Base-by-base conservation (phyloP, 2,888 invertebrate species). In the Phalera bucephala region DNA sequence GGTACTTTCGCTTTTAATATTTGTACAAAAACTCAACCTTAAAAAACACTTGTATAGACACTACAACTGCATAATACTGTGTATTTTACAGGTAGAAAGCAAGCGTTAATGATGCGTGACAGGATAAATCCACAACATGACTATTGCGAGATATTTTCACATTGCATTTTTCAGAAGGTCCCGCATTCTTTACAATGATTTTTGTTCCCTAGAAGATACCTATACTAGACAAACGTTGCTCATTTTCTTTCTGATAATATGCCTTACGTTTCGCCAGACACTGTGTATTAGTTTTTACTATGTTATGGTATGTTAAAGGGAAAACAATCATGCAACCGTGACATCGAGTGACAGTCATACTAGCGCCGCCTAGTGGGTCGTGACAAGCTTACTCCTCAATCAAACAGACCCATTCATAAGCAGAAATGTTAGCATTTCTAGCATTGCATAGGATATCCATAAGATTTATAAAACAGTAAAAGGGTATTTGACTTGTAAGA, bases 391-490 rank as follows among this genome's bases (percentile, higher is more conserved):
- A 23, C 55, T 45, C 32, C 33, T 47, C 39, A 32, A 29, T 19
- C 12, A 17, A 13, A 10, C 28, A 9, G 25, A 28, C 22, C 40
- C 35, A 39, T n/a, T 17, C 5, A 33, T 27, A 54, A 45, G 40
- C 46, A 52, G 48, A 31, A 52, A 56, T 67, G 50, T 55, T 52
- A 51, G 45, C 47, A 58, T 62, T 56, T 56, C 31, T 46, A 52
- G 52, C 54, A 31, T 44, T 27, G 14, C 14, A 23, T 37, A 31
- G 14, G 8, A 10, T 22, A 19, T 21, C 29, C 3, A 30, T 26
- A 8, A 27, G 7, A 19, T 20, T 6, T 25, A 36, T 26, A 41
- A 35, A 23, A 7, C 26, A 31, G 29, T 25, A 37, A 27, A 17
- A 61, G 43, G 47, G 41, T 45, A 43, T 49, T n/a, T n/a, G n/a